Evolutionary conservation across 2,888 invertebrate species (phyloP).

Genomic region (Hermaeophaga mercurialis): DNA sequence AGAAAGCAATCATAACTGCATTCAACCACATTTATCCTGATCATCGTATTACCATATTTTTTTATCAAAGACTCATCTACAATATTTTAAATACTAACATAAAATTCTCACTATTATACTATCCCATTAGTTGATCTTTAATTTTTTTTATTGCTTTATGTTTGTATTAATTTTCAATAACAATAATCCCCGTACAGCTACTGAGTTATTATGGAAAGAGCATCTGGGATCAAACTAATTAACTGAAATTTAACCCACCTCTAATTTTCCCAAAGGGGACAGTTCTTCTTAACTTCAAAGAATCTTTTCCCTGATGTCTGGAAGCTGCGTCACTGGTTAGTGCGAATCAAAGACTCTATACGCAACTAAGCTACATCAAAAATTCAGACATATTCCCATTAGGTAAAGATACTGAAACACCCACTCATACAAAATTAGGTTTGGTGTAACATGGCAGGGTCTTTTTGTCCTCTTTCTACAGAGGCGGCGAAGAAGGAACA

Average conservation of each 20-base stretch:
- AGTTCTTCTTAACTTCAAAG: background rate
- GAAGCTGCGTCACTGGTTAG: conserved; percentile 9
- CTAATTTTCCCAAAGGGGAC: background rate
- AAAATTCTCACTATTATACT: no score
- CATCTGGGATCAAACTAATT: no score
- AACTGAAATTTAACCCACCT: background rate
- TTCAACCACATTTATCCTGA: no score
- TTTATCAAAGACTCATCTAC: no score
- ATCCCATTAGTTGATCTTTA: no score
- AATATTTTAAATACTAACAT: no score
- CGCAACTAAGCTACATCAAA: conserved; percentile 2
- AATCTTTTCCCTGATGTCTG: background rate
- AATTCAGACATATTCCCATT: conserved; percentile 16
- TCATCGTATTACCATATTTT: no score
- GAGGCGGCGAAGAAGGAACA: background rate
- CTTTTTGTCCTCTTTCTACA: conserved; percentile 1
- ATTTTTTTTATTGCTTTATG: no score
- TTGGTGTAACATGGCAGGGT: background rate
- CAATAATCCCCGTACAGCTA: no score
- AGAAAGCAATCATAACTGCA: no score
- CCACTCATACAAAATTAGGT: conserved; percentile 14
- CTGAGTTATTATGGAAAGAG: no score
- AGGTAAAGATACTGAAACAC: conserved; percentile 11
- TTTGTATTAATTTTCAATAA: no score
- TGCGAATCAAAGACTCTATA: background rate